These are phyloP conservation scores for Phenganax marumi DNA, from an alignment of 92 coral and sea anemone species.

Conservation along the genomic window DNA sequence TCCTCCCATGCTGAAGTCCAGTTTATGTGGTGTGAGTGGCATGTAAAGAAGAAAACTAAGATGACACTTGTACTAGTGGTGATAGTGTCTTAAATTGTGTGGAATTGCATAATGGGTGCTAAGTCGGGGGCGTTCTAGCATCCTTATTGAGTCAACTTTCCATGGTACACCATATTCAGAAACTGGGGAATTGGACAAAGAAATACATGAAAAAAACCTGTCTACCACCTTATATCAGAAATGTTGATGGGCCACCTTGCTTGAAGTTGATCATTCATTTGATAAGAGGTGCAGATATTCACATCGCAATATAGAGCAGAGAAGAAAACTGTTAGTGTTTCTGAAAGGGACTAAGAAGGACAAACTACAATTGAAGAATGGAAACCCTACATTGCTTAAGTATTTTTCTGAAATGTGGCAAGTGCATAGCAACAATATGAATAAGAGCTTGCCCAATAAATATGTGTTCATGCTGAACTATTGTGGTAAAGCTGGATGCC, in stretches of 20 bases:
- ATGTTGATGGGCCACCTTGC: constrained; percentile 47
- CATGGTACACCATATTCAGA: constrained; percentile 38
- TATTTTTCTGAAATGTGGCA: constrained; percentile 54
- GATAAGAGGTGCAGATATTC: constrained; percentile 18
- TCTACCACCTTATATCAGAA: constrained; percentile 25
- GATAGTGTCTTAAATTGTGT: constrained; percentile 46
- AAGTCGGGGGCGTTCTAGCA: constrained; percentile 28
- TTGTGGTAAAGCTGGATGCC: constrained; percentile 51
- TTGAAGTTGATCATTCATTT: constrained; percentile 44
- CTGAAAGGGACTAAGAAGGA: constrained; percentile 50
- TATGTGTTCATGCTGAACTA: constrained; percentile 50
- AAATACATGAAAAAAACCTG: constrained; percentile 43
- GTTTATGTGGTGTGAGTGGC: constrained; percentile 51
- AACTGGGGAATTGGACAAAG: constrained; percentile 26
- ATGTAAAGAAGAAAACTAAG: constrained; percentile 16
- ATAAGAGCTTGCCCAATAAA: constrained; percentile 40
- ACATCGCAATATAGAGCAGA: background rate
- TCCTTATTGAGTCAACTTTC: constrained; percentile 46
- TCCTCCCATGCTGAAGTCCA: constrained; percentile 43
- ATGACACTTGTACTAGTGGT: constrained; percentile 32
- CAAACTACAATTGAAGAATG: constrained; percentile 26
- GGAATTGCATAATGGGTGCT: constrained; percentile 51
- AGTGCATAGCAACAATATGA: constrained; percentile 44
- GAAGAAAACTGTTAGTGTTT: constrained; percentile 41
- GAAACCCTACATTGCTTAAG: constrained; percentile 46